Evolutionary conservation across 2,888 invertebrate species (phyloP).

Genomic region (Heliconius erato): DNA sequence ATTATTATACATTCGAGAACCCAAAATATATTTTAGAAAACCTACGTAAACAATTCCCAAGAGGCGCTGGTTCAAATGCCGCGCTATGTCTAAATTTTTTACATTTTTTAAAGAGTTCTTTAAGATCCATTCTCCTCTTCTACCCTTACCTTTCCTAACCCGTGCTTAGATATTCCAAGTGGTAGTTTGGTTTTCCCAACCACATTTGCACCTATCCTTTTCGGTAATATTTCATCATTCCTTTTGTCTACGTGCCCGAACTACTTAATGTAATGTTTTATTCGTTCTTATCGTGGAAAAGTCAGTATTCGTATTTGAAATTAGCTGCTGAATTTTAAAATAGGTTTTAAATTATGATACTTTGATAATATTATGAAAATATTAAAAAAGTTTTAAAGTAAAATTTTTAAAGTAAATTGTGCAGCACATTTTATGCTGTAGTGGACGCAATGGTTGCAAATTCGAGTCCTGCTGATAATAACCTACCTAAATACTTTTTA

Average conservation of each 20-base stretch:
- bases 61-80: no score
- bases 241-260: conserved; percentile 17
- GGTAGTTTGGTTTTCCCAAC: not conserved
- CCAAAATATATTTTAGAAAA: no score
- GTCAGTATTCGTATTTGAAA: conserved; percentile 8
- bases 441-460: no score
- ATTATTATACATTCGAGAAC: no score
- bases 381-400: no score
- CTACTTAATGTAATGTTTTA: conserved; percentile 6
- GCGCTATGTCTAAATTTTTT: no score
- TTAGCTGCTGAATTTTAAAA: conserved; percentile 3
- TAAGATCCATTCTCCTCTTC: not conserved
- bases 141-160: not conserved
- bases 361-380: no score
- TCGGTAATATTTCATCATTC: conserved; percentile 15
- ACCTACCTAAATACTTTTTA: no score
- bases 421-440: no score
- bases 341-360: not conserved
- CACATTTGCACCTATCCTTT: conserved; percentile 15
- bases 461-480: no score
- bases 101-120: not conserved
- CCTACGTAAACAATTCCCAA: no score
- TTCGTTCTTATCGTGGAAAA: conserved; percentile 3
- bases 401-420: no score
- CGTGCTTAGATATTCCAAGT: conserved; percentile 4